Evolutionary conservation across 2,797 vertebrate genomes (phyloP).

Genomic region (Enteromius argenteus): DNA sequence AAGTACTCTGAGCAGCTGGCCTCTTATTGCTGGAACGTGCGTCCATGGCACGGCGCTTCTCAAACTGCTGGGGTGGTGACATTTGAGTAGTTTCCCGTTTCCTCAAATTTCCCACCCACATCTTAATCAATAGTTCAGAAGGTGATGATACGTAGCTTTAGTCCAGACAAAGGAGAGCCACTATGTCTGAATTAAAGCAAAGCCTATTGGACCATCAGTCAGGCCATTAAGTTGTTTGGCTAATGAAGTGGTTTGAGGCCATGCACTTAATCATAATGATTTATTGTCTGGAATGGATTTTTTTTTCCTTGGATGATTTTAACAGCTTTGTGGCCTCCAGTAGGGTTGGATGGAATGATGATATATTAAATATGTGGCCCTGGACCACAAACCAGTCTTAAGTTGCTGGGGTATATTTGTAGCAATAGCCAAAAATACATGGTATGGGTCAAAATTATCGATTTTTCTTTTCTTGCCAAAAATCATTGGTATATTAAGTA

Average conservation of each 20-base stretch:
- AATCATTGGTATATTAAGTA: no score
- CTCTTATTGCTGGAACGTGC: slow-evolving; percentile 11
- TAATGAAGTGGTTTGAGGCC: slow-evolving; percentile 24
- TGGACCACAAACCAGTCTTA: no score
- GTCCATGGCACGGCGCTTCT: neutral
- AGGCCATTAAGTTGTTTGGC: slow-evolving; percentile 24
- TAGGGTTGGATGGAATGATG: neutral
- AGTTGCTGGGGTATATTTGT: no score
- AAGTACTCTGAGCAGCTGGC: slow-evolving; percentile 36
- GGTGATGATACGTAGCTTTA: slow-evolving; percentile 36
- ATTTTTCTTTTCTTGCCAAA: no score
- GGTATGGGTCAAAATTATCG: no score
- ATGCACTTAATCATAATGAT: slow-evolving; percentile 24
- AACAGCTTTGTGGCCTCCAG: neutral
- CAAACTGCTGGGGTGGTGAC: slow-evolving; percentile 12
- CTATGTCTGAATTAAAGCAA: slow-evolving; percentile 24
- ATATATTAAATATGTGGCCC: neutral
- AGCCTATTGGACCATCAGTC: neutral
- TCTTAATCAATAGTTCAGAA: slow-evolving; percentile 51
- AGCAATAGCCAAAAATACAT: no score
- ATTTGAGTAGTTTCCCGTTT: slow-evolving; percentile 45
- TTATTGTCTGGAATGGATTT: slow-evolving; percentile 12
- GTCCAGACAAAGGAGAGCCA: slow-evolving; percentile 8
- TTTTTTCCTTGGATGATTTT: slow-evolving; percentile 8
- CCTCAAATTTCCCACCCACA: slow-evolving; percentile 53